Evolutionary conservation across 2,888 invertebrate genomes (phyloP).

Genomic region (Abrostola triplasia): DNA sequence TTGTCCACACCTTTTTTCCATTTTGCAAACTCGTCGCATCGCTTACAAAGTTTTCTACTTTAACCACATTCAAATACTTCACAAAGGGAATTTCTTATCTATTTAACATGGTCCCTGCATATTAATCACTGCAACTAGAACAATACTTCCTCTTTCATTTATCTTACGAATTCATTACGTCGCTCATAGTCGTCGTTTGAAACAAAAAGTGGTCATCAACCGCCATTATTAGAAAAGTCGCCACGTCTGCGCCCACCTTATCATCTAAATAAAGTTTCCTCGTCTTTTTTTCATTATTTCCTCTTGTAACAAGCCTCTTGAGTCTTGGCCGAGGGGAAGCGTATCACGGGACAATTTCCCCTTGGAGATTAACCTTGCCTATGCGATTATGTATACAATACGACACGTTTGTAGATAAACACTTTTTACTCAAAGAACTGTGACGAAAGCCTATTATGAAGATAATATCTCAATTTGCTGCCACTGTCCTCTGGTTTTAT

Average conservation of each 20-base stretch:
- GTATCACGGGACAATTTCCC: slow-evolving; percentile 81
- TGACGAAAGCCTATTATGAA: slow-evolving; percentile 39
- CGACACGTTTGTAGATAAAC: slow-evolving; percentile 53
- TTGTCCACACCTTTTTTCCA: no score
- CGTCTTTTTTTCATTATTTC: slow-evolving; percentile 58
- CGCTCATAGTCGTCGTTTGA: slow-evolving; percentile 17
- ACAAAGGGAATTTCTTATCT: slow-evolving; percentile 24
- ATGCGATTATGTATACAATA: slow-evolving; percentile 62
- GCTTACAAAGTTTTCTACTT: not conserved
- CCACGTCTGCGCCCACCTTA: slow-evolving; percentile 40
- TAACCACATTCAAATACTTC: slow-evolving; percentile 6
- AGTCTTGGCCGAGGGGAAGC: slow-evolving; percentile 68
- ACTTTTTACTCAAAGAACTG: slow-evolving; percentile 56
- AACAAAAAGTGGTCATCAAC: slow-evolving; percentile 40
- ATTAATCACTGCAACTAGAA: slow-evolving; percentile 44
- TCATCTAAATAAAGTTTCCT: slow-evolving; percentile 47
- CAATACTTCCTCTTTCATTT: slow-evolving; percentile 32
- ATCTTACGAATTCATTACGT: slow-evolving; percentile 39
- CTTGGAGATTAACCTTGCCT: slow-evolving; percentile 67
- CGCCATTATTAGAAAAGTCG: slow-evolving; percentile 31
- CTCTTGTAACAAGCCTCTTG: slow-evolving; percentile 44
- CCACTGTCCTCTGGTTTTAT: slow-evolving; percentile 23
- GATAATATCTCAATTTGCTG: slow-evolving; percentile 51
- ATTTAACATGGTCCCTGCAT: slow-evolving; percentile 12
- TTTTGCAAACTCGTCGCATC: no score